These are phyloP conservation scores for Argyra leucocephala DNA, from an alignment of 2,888 invertebrate genomes.

Conservation along the genomic window DNA sequence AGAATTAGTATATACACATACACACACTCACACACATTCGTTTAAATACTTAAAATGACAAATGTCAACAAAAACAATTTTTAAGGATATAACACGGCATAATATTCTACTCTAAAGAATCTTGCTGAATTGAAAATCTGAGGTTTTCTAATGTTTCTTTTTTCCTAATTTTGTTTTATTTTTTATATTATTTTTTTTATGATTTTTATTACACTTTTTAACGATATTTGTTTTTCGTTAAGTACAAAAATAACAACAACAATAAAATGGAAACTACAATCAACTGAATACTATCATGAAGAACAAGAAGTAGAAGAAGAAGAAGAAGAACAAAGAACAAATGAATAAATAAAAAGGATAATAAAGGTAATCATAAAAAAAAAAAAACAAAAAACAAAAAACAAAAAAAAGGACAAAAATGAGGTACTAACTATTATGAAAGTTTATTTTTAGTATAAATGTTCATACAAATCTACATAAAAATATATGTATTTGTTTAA, in stretches of 20 bases:
- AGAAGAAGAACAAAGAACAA: background rate
- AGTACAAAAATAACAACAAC: background rate
- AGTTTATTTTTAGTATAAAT: background rate
- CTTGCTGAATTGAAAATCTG: background rate
- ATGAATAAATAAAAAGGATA: slow-evolving; percentile 1
- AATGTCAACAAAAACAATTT: background rate
- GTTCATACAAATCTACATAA: no score
- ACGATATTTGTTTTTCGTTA: background rate
- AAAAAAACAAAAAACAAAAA: background rate
- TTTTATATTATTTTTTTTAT: background rate
- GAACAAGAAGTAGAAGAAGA: background rate
- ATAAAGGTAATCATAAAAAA: slow-evolving; percentile 2
- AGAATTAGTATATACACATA: no score
- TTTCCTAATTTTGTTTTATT: background rate
- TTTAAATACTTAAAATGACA: background rate
- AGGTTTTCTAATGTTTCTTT: background rate
- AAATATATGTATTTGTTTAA: no score
- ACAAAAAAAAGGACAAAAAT: slow-evolving; percentile 3
- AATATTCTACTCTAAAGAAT: no score
- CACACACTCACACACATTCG: no score
- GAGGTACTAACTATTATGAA: slow-evolving; percentile 2
- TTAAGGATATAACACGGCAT: background rate
- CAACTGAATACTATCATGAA: background rate
- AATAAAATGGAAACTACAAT: background rate
- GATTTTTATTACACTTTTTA: background rate